Percentiles rank a stretch among this genome's conserved stretches.
These are phyloP conservation scores for Catamblyrhynchus diadema DNA, from an alignment of 2,797 vertebrate genomes.

Conservation along the genomic window DNA sequence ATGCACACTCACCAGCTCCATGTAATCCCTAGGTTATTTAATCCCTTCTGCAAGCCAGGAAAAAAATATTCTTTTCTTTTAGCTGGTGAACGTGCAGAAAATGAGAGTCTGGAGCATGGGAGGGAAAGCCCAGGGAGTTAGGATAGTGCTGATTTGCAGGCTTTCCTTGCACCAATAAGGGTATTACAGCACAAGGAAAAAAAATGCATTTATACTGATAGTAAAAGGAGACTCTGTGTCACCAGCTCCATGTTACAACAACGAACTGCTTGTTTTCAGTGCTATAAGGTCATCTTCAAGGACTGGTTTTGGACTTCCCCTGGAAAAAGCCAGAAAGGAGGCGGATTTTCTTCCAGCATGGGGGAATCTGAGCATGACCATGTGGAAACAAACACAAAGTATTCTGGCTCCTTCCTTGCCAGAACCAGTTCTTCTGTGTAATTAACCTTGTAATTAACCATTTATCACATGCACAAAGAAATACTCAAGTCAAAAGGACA, in stretches of 20 bases:
- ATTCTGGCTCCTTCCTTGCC: not conserved
- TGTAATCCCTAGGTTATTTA: not conserved
- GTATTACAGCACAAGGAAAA: not conserved
- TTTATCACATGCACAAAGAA: not conserved
- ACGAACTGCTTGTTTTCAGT: constrained; percentile 53
- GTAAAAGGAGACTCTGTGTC: constrained; percentile 52
- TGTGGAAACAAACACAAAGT: constrained; percentile 25
- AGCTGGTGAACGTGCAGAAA: not conserved
- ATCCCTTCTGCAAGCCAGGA: not conserved
- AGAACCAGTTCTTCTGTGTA: not conserved
- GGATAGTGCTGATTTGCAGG: not conserved
- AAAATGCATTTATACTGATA: constrained; percentile 53
- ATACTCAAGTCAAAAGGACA: not conserved
- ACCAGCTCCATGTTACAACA: constrained; percentile 24
- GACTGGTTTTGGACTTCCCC: constrained; percentile 38
- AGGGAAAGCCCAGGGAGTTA: not conserved
- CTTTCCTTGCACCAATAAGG: not conserved
- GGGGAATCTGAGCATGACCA: constrained; percentile 21
- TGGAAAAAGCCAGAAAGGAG: constrained; percentile 48
- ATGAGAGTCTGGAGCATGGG: not conserved
- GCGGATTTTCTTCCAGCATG: not conserved
- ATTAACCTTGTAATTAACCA: constrained; percentile 26
- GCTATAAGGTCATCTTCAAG: constrained; percentile 64
- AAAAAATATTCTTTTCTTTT: not conserved
- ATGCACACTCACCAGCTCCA: not conserved